Percentiles rank a stretch among this genome's conserved stretches.
These are phyloP conservation scores for Drosophila gaucha DNA, from an alignment of 2,888 invertebrate genomes.

Conservation along the genomic window DNA sequence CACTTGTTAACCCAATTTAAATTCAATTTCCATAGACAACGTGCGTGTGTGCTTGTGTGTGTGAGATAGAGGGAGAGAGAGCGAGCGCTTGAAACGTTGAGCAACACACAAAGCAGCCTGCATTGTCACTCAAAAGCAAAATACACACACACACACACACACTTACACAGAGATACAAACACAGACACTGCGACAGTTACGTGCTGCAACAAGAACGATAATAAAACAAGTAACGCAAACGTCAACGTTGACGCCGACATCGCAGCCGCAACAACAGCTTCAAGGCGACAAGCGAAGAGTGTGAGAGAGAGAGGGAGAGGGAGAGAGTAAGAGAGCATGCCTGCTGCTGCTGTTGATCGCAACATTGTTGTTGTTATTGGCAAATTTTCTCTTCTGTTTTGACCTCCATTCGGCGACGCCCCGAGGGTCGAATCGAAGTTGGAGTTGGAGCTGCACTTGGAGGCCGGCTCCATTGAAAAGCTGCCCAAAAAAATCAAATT, in stretches of 20 bases:
- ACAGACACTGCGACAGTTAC: slow-evolving; percentile 40
- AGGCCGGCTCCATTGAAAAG: slow-evolving; percentile 69
- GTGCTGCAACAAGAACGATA: slow-evolving; percentile 49
- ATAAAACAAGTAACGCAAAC: slow-evolving; percentile 67
- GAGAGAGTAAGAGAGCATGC: background rate
- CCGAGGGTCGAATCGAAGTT: slow-evolving; percentile 53
- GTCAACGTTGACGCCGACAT: slow-evolving; percentile 23
- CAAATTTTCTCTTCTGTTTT: slow-evolving; percentile 62
- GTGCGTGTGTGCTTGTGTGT: slow-evolving; percentile 17
- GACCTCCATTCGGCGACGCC: slow-evolving; percentile 71
- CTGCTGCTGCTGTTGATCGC: slow-evolving; percentile 5
- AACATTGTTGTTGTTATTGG: slow-evolving; percentile 9
- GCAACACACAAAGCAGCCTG: slow-evolving; percentile 60
- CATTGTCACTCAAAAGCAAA: slow-evolving; percentile 66
- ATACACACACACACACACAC: slow-evolving; percentile 15
- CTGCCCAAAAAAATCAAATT: slow-evolving; percentile 18
- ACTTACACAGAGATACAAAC: too few relatives aligned
- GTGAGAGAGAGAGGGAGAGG: slow-evolving; percentile 1
- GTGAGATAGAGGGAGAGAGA: background rate
- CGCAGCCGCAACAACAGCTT: slow-evolving; percentile 49
- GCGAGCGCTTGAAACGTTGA: slow-evolving; percentile 37
- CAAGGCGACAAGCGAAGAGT: slow-evolving; percentile 55
- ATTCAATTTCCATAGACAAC: slow-evolving; percentile 77
- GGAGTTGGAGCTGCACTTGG: slow-evolving; percentile 38
- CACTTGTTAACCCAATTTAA: slow-evolving; percentile 81